Evolutionary conservation across 2,113 vertebrate genomes (phyloP).

Genomic region (Elgaria multicarinata): DNA sequence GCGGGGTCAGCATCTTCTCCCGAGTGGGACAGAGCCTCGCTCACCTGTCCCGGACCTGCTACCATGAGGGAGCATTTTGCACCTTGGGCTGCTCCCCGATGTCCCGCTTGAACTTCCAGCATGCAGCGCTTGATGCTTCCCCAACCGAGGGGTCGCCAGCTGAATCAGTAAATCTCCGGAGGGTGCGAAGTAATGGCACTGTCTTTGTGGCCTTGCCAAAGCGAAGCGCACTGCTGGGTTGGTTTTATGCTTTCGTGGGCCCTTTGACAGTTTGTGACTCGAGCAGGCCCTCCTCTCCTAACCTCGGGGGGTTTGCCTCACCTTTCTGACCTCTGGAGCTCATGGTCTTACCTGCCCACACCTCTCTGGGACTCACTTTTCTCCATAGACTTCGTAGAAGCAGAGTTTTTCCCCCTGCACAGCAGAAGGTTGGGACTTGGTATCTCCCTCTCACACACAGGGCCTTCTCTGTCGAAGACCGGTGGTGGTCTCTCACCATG

Average conservation of each 20-base stretch:
- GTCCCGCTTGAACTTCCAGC: conserved; percentile 40
- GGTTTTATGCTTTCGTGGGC: not conserved
- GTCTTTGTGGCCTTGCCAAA: not conserved
- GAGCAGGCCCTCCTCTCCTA: not conserved
- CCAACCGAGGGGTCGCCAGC: no score
- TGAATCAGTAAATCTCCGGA: not conserved
- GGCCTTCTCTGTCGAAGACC: no score
- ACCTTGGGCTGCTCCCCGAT: conserved; percentile 37
- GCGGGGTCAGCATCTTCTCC: not conserved
- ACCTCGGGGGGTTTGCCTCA: not conserved
- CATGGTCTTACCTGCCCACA: not conserved
- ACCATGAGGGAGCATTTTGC: conserved; percentile 35
- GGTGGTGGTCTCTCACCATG: not conserved
- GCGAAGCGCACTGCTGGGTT: not conserved
- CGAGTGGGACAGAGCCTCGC: rapidly evolving
- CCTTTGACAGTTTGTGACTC: not conserved
- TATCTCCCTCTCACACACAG: no score
- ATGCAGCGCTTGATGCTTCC: not conserved
- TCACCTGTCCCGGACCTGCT: conserved; percentile 6
- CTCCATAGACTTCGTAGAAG: no score
- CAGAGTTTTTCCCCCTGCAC: not conserved
- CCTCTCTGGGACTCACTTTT: not conserved
- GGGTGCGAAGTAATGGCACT: not conserved
- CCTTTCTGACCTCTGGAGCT: conserved; percentile 18
- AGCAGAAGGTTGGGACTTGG: not conserved